phyloP scores from a whole-genome alignment of 1,140 invertebrate species.

The Ylistrum balloti region DNA sequence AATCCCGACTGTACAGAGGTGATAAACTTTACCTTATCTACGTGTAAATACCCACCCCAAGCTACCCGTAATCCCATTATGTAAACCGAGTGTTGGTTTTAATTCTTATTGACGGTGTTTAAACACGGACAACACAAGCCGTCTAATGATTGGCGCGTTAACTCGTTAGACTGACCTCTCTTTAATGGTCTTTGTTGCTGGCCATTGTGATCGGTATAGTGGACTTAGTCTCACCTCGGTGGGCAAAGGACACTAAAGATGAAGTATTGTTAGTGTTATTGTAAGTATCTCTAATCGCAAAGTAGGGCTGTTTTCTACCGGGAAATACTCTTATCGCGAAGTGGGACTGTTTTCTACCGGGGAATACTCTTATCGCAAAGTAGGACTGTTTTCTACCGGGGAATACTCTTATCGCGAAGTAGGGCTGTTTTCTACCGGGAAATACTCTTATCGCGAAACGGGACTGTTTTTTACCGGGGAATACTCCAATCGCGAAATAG shows the following conservation, averaged over 20 bases:
- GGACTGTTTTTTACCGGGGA: no score
- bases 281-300: no score
- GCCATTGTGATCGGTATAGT: neutral
- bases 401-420: no score
- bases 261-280: no score
- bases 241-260: neutral
- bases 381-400: no score
- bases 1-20: neutral
- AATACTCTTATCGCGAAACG: no score
- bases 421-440: no score
- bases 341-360: no score
- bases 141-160: neutral
- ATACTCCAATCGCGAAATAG: no score
- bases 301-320: no score
- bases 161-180: constrained; percentile 26
- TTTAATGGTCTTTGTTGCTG: neutral
- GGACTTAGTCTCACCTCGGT: neutral
- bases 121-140: neutral
- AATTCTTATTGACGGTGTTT: constrained; percentile 18
- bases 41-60: neutral
- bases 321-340: no score
- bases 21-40: neutral
- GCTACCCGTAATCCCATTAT: neutral
- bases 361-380: no score
- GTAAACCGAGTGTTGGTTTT: constrained; percentile 1